phyloP scores from a whole-genome alignment of 2,113 vertebrate species.

The Cathartes aura region DNA sequence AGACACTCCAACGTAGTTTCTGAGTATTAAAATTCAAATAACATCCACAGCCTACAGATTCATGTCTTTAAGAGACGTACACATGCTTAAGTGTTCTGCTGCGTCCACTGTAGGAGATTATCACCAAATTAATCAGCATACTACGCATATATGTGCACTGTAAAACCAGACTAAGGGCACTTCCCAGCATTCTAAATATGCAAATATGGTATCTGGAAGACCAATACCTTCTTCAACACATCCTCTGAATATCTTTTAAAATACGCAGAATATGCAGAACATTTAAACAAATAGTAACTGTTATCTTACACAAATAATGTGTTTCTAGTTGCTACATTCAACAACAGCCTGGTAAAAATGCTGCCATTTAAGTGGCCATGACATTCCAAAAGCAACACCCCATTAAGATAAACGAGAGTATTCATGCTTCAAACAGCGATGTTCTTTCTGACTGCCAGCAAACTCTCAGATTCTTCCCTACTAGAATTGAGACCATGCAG shows the following conservation, averaged over 20 bases:
- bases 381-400: background rate
- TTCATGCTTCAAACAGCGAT: background rate
- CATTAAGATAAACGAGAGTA: background rate
- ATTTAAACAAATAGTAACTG: background rate
- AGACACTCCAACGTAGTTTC: background rate
- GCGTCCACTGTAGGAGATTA: background rate
- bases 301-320: background rate
- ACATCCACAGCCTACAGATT: background rate
- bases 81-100: background rate
- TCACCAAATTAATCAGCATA: background rate
- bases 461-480: background rate
- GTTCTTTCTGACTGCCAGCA: background rate
- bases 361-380: background rate
- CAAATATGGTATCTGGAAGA: background rate
- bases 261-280: background rate
- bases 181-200: background rate
- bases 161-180: background rate
- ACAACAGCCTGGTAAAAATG: background rate
- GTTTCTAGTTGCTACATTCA: background rate
- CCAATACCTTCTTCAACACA: background rate
- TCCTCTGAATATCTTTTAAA: background rate
- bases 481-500: background rate
- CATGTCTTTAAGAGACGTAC: background rate
- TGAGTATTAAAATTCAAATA: background rate
- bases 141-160: rapidly evolving